phyloP scores from a whole-genome alignment of 1,140 invertebrate species.

The Euwallacea similis region DNA sequence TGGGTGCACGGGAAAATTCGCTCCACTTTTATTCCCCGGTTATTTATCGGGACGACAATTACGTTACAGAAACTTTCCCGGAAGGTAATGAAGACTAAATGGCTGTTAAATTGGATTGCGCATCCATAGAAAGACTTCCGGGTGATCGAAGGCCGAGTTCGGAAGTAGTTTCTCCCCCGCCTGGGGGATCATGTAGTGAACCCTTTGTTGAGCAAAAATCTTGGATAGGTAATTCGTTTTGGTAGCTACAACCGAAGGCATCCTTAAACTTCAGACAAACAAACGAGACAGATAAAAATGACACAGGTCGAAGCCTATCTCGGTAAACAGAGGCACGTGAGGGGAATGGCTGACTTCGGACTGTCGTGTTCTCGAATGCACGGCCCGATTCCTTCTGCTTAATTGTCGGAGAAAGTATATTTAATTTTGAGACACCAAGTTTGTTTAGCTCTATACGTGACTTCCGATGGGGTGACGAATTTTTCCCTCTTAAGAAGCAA shows the following conservation, averaged over 20 bases:
- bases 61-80: slow-evolving; percentile 15
- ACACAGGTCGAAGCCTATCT: slow-evolving; percentile 27
- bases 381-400: slow-evolving; percentile 17
- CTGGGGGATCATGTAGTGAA: neutral
- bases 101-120: slow-evolving; percentile 20
- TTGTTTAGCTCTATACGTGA: neutral
- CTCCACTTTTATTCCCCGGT: slow-evolving; percentile 16
- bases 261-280: slow-evolving; percentile 2
- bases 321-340: slow-evolving; percentile 27
- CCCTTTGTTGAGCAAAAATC: too few relatives aligned
- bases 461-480: too few relatives aligned
- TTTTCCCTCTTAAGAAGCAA: neutral
- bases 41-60: slow-evolving; percentile 28
- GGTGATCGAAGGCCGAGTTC: neutral
- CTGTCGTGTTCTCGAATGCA: slow-evolving; percentile 18
- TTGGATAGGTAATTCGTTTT: too few relatives aligned
- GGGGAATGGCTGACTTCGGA: slow-evolving; percentile 11
- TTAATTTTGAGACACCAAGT: slow-evolving; percentile 31
- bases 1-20: slow-evolving; percentile 13
- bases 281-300: slow-evolving; percentile 26
- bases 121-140: slow-evolving; percentile 10
- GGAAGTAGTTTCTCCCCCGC: neutral
- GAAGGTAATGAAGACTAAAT: slow-evolving; percentile 30
- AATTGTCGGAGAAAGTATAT: slow-evolving; percentile 32
- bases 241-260: too few relatives aligned